Evolutionary conservation across 1,140 invertebrate species (phyloP).

Genomic region (Bacillus rossius): DNA sequence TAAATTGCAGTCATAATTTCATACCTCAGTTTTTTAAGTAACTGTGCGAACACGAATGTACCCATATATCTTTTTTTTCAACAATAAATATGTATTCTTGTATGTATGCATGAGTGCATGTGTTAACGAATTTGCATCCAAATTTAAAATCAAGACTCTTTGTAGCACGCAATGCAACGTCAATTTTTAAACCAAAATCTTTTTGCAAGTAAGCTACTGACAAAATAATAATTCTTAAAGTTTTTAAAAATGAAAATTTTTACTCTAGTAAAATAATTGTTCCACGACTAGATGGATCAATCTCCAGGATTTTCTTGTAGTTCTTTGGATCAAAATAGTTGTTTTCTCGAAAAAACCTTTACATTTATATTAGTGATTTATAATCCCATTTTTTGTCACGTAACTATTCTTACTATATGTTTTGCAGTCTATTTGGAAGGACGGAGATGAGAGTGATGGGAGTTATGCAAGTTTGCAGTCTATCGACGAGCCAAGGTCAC

Average conservation of each 20-base stretch:
- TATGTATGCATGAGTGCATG: too few species aligned
- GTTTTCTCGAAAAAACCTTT: not conserved
- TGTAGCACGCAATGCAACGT: too few species aligned
- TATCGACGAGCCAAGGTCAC: not conserved
- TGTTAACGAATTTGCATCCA: too few species aligned
- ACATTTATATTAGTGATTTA: not conserved
- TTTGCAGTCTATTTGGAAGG: constrained; percentile 55
- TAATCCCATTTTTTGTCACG: not conserved
- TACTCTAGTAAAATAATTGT: not conserved
- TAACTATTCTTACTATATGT: not conserved
- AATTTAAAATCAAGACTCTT: too few species aligned
- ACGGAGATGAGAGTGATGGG: constrained; percentile 54
- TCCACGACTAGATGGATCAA: not conserved
- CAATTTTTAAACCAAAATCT: too few species aligned
- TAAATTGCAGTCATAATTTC: too few species aligned
- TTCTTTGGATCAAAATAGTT: not conserved
- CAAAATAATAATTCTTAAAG: too few species aligned
- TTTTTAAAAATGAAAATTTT: not conserved
- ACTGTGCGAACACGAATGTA: too few species aligned
- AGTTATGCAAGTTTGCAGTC: constrained; percentile 70
- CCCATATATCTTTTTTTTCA: too few species aligned
- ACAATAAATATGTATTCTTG: too few species aligned
- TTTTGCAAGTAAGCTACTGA: too few species aligned
- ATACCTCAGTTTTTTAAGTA: too few species aligned
- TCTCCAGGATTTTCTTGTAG: not conserved